Evolutionary conservation across 1,140 invertebrate species (phyloP).

Genomic region (Delia radicum): DNA sequence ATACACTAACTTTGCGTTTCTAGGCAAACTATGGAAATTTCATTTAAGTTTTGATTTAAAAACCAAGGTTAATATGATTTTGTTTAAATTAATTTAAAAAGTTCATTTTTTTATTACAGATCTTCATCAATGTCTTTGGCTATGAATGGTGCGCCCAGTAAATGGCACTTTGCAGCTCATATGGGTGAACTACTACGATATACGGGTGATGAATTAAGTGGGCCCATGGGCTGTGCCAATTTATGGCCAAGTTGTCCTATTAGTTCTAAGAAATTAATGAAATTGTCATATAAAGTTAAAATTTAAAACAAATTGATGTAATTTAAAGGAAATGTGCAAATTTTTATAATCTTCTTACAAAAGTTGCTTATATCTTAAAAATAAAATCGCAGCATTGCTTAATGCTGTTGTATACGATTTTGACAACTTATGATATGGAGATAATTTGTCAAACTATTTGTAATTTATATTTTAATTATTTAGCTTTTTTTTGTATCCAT

Average conservation of each 20-base stretch:
- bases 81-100: neutral
- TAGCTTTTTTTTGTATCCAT: neutral
- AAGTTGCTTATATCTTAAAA: neutral
- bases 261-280: slow-evolving; percentile 54
- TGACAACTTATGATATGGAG: no score
- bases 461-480: no score
- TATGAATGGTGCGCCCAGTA: slow-evolving; percentile 61
- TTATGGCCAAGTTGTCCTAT: slow-evolving; percentile 55
- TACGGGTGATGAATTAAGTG: slow-evolving; percentile 47
- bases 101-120: slow-evolving; percentile 26
- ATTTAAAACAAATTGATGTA: slow-evolving; percentile 30
- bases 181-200: slow-evolving; percentile 73
- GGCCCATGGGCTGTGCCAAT: slow-evolving; percentile 54
- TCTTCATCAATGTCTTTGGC: slow-evolving; percentile 58
- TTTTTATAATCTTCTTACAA: no score
- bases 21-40: neutral
- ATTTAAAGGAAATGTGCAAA: neutral
- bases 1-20: neutral
- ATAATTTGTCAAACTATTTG: no score
- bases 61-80: neutral
- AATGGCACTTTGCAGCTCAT: slow-evolving; percentile 78
- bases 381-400: no score
- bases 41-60: neutral
- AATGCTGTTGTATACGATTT: no score
- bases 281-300: slow-evolving; percentile 51